Evolutionary conservation across 2,888 invertebrate species (phyloP).

Genomic region (Melinopterus prodromus): DNA sequence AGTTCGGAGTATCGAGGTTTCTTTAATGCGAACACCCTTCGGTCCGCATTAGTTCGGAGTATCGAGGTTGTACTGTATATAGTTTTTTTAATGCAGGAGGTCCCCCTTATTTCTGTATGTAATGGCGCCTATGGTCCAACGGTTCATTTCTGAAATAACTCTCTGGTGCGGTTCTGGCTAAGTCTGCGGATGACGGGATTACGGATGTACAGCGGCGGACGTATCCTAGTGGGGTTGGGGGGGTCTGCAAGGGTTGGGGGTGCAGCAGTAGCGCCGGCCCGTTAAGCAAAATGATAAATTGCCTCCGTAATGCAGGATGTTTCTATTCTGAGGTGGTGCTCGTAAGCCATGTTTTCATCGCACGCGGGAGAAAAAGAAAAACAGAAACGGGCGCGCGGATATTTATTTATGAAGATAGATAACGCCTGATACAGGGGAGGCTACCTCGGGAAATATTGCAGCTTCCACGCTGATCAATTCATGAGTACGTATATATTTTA

Average conservation of each 20-base stretch:
- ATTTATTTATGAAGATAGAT: conserved; percentile 4
- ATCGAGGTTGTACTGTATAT: too few relatives aligned
- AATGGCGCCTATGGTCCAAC: neutral
- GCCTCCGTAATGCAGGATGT: conserved; percentile 10
- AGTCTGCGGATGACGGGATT: neutral
- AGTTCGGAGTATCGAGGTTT: too few relatives aligned
- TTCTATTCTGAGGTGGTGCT: conserved; percentile 16
- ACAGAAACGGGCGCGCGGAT: neutral
- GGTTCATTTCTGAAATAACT: conserved; percentile 24
- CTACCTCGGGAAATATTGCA: neutral
- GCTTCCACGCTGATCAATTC: neutral
- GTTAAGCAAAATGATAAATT: conserved; percentile 23
- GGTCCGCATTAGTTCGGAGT: too few relatives aligned
- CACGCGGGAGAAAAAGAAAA: neutral
- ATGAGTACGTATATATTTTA: conserved; percentile 4
- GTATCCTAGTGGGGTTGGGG: neutral
- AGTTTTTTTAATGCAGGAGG: too few relatives aligned
- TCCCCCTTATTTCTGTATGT: too few relatives aligned
- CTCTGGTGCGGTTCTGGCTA: neutral
- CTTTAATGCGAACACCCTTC: too few relatives aligned
- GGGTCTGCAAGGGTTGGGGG: conserved; percentile 6
- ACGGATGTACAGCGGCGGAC: neutral
- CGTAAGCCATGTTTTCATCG: conserved; percentile 14
- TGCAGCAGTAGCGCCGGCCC: neutral
- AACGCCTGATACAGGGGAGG: neutral